Evolutionary conservation across 1,140 invertebrate genomes (phyloP).

Genomic region (Bombus confusus): DNA sequence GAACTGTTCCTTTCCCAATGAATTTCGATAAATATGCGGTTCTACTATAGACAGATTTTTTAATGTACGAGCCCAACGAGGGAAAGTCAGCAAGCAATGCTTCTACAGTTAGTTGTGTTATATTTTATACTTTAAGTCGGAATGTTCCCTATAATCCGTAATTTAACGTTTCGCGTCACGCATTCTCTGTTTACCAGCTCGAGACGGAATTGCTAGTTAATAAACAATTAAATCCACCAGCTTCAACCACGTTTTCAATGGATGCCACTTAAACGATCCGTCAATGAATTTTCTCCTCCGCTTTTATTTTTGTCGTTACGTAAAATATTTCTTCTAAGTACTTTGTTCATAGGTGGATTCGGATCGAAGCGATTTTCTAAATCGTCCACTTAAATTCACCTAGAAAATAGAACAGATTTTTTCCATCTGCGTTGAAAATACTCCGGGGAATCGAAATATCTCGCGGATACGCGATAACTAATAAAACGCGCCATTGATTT

Average conservation of each 20-base stretch:
- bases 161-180: neutral
- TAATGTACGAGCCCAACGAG: too few relatives aligned
- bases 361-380: neutral
- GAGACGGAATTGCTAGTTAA: neutral
- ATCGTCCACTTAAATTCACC: neutral
- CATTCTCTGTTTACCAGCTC: neutral
- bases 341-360: neutral
- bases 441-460: neutral
- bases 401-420: neutral
- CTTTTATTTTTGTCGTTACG: too few relatives aligned
- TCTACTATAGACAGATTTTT: too few relatives aligned
- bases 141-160: neutral
- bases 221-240: neutral
- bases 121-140: neutral
- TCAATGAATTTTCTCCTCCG: neutral
- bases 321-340: too few relatives aligned
- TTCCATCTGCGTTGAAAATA: neutral
- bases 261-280: neutral
- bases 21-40: too few relatives aligned
- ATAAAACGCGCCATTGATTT: constrained; percentile 19
- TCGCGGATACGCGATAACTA: neutral
- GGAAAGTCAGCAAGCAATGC: too few relatives aligned
- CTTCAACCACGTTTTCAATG: neutral
- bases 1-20: too few relatives aligned
- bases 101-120: too few relatives aligned